Evolutionary conservation across 2,888 invertebrate species (phyloP).

Genomic region (Dromius quadrimaculatus): DNA sequence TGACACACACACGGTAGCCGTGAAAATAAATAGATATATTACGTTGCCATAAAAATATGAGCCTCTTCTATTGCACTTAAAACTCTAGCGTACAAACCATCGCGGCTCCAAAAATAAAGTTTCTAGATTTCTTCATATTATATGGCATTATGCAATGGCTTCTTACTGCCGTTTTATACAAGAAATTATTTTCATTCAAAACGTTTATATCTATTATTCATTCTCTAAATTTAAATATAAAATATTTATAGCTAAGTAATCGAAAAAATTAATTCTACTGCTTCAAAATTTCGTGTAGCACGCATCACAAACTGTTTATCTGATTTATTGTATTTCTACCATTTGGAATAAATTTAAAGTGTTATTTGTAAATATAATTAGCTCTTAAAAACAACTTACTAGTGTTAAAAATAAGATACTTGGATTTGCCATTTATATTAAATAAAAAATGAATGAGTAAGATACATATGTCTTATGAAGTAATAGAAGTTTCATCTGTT

Average conservation of each 20-base stretch:
- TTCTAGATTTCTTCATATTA: conserved; percentile 25
- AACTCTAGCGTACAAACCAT: conserved; percentile 4
- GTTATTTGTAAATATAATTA: conserved; percentile 20
- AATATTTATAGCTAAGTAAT: conserved; percentile 8
- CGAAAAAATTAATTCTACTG: not conserved
- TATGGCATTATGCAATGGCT: conserved; percentile 22
- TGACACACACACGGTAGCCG: conserved; percentile 41
- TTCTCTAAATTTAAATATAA: conserved; percentile 12
- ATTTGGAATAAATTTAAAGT: conserved; percentile 16
- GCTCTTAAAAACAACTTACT: not conserved
- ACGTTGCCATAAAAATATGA: conserved; percentile 34
- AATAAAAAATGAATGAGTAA: conserved; percentile 5
- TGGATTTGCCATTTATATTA: conserved; percentile 2
- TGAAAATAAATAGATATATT: conserved; percentile 45
- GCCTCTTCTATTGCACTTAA: not conserved
- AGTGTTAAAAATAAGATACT: not conserved
- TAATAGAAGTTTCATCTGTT: conserved; percentile 1
- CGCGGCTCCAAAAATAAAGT: conserved; percentile 32
- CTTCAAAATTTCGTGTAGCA: not conserved
- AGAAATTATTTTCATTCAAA: conserved; percentile 12
- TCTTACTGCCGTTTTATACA: not conserved
- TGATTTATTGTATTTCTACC: conserved; percentile 26
- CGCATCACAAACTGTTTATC: conserved; percentile 12
- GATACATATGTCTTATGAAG: not conserved
- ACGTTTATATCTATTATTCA: conserved; percentile 18